phyloP scores from a whole-genome alignment of 2,113 vertebrate genomes.

The Oreochromis aureus region DNA sequence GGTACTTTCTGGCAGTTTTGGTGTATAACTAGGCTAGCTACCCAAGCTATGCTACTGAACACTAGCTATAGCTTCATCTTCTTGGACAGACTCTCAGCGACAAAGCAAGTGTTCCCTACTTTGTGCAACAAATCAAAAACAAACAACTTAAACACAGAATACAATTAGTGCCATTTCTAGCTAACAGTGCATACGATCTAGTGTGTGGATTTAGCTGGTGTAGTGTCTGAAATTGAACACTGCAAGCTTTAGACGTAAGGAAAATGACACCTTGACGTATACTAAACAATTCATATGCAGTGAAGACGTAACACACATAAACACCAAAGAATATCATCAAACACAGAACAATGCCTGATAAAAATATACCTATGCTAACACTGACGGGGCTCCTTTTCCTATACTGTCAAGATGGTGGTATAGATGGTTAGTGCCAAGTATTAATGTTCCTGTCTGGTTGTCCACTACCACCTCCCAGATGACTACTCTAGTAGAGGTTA shows the following conservation, averaged over 20 bases:
- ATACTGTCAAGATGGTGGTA: neutral
- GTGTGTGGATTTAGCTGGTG: neutral
- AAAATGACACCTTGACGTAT: neutral
- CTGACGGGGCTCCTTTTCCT: neutral
- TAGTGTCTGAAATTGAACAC: neutral
- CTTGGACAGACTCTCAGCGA: neutral
- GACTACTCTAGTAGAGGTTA: neutral
- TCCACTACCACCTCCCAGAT: neutral
- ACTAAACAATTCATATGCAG: neutral
- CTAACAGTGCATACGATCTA: neutral
- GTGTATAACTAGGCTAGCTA: neutral
- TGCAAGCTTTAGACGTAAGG: neutral
- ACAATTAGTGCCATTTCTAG: neutral
- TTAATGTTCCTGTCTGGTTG: neutral
- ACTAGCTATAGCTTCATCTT: neutral
- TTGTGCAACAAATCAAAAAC: neutral
- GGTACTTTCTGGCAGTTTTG: neutral
- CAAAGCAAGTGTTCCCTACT: neutral
- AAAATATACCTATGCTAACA: neutral
- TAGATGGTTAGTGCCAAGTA: neutral
- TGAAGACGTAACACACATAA: neutral
- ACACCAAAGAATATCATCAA: neutral
- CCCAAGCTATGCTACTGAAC: neutral
- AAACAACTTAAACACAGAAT: neutral
- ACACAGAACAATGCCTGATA: neutral